phyloP scores from a whole-genome alignment of 2,797 vertebrate genomes.

The Tarsius wallacei region DNA sequence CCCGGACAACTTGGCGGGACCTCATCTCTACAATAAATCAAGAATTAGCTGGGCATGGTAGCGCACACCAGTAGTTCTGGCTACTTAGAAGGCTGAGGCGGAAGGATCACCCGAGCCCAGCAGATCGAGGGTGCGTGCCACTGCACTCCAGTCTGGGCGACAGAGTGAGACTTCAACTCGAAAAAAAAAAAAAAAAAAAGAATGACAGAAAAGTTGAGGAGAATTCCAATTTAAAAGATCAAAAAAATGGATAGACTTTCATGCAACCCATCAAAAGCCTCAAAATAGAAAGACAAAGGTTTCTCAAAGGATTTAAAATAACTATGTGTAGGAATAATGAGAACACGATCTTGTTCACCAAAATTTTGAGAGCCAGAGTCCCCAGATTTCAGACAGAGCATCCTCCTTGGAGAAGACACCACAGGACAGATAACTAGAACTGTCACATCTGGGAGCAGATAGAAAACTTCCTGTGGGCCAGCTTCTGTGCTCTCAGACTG shows the following conservation, averaged over 20 bases:
- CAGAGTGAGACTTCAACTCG: too few relatives aligned
- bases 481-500: background rate
- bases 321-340: background rate
- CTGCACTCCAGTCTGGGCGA: too few relatives aligned
- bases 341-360: background rate
- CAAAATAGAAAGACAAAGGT: background rate
- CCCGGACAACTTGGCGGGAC: too few relatives aligned
- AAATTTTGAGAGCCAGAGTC: background rate
- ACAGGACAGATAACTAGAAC: background rate
- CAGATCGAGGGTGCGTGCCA: too few relatives aligned
- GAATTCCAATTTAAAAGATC: constrained; percentile 8
- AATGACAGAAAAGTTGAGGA: constrained; percentile 23
- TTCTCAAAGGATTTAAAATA: constrained; percentile 15
- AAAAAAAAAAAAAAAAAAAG: background rate
- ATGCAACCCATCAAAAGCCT: background rate
- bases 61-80: too few relatives aligned
- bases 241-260: constrained; percentile 21
- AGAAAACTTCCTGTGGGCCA: background rate
- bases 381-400: background rate
- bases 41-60: too few relatives aligned
- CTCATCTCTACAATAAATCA: too few relatives aligned
- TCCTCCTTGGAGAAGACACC: background rate
- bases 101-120: too few relatives aligned
- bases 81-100: too few relatives aligned
- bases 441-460: background rate